These are phyloP conservation scores for Tetranychus cinnabarinus DNA, from an alignment of 1,140 invertebrate genomes.

Conservation along the genomic window DNA sequence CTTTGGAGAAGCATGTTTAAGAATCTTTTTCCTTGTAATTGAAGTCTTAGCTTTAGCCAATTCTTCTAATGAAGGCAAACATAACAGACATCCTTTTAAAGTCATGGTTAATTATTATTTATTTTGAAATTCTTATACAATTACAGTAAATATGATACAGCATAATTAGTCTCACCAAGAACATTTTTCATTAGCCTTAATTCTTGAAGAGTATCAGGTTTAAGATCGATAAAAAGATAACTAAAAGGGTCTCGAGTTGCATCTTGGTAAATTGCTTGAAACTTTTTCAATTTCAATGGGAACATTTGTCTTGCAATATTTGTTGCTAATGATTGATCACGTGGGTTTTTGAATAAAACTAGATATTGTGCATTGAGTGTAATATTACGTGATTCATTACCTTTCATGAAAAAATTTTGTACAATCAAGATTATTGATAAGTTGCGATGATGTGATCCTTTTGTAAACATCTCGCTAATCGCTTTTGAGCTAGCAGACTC, in stretches of 20 bases:
- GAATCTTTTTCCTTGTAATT: not conserved
- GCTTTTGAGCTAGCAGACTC: not conserved
- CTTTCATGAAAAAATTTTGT: not conserved
- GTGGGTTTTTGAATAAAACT: not conserved
- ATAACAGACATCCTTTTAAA: not conserved
- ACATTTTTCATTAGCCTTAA: not conserved
- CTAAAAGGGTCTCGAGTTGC: not conserved
- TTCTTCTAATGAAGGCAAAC: not conserved
- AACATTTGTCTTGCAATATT: not conserved
- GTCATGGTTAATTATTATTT: not conserved
- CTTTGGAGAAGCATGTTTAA: not conserved
- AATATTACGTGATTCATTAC: not conserved
- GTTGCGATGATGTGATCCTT: no score
- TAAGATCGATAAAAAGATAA: not conserved
- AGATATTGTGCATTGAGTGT: not conserved
- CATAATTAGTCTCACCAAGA: not conserved
- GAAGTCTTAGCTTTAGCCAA: not conserved
- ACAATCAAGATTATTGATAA: not conserved
- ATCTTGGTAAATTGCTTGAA: not conserved
- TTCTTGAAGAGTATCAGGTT: not conserved
- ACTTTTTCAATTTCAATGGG: not conserved
- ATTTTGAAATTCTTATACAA: not conserved
- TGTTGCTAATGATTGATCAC: not conserved
- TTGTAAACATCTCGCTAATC: no score
- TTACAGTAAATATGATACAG: not conserved